These are phyloP conservation scores for Isaurus tuberculatus DNA, from an alignment of 92 coral and sea anemone genomes.

Conservation along the genomic window DNA sequence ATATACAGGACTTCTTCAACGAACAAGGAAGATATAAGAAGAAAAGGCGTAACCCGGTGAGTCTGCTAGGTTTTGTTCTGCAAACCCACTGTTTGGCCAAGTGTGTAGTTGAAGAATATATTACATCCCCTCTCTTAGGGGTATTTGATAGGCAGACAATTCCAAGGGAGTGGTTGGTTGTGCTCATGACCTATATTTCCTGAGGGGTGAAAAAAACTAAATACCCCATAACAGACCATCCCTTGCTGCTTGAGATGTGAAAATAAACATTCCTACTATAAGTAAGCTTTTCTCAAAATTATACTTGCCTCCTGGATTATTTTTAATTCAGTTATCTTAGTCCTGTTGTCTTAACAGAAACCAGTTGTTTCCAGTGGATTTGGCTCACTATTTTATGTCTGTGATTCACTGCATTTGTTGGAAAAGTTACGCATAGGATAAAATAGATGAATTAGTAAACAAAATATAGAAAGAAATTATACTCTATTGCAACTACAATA, in stretches of 20 bases:
- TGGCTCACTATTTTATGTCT: conserved; percentile 7
- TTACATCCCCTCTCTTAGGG: not conserved
- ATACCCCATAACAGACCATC: not conserved
- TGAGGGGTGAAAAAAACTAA: conserved; percentile 4
- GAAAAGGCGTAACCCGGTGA: conserved; percentile 28
- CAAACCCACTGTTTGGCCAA: conserved; percentile 14
- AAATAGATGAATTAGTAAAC: not conserved
- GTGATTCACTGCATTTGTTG: conserved; percentile 11
- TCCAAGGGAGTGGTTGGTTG: conserved; percentile 10
- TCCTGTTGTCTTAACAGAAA: conserved; percentile 12
- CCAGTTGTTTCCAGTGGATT: not conserved
- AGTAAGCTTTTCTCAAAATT: conserved; percentile 8
- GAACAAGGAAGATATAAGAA: conserved; percentile 66
- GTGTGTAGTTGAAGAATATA: not conserved
- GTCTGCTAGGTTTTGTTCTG: conserved; percentile 45
- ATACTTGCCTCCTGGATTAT: not conserved
- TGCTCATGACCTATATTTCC: not conserved
- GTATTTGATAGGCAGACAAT: conserved; percentile 5
- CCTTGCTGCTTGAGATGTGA: conserved; percentile 11
- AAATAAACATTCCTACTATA: not conserved
- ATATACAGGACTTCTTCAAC: conserved; percentile 60
- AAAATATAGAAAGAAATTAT: not conserved
- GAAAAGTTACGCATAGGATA: not conserved
- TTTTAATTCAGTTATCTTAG: conserved; percentile 1
- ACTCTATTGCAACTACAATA: not conserved